These are phyloP conservation scores for Lepisosteus osseus DNA, from an alignment of 2,113 vertebrate genomes.

Conservation along the genomic window DNA sequence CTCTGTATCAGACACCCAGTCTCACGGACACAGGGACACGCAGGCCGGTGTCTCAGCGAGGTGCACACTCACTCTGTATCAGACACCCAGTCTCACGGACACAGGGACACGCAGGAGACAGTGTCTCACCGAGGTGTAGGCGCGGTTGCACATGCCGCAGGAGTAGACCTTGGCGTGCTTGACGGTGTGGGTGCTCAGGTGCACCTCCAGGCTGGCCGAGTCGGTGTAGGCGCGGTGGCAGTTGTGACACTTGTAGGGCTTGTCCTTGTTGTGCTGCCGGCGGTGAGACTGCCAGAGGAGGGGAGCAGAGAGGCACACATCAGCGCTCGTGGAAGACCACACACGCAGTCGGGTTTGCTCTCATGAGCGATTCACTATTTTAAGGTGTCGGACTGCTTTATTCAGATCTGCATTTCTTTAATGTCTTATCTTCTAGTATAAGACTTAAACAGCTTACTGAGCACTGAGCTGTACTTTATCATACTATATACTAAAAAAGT, in stretches of 20 bases:
- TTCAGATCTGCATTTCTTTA: too few species aligned
- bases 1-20: too few species aligned
- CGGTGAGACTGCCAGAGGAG: conserved; percentile 80
- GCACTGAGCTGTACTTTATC: too few species aligned
- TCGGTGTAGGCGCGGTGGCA: conserved; percentile 96
- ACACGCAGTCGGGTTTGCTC: too few species aligned
- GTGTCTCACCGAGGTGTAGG: conserved; percentile 92
- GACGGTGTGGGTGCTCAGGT: conserved; percentile 93
- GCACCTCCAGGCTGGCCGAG: conserved; percentile 85
- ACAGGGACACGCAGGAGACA: conserved; percentile 16
- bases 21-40: not conserved
- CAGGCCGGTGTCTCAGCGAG: conserved; percentile 3
- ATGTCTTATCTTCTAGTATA: too few species aligned
- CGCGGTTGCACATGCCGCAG: conserved; percentile 93
- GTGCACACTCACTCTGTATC: conserved; percentile 36
- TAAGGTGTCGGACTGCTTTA: too few species aligned
- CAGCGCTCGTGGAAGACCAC: too few species aligned
- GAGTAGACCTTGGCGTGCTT: conserved; percentile 96
- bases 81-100: not conserved
- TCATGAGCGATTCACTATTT: too few species aligned
- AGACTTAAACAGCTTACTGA: too few species aligned
- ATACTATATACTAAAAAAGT: too few species aligned
- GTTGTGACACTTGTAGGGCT: conserved; percentile 97
- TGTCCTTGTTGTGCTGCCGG: conserved; percentile 98
- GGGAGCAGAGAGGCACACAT: not conserved